Percentiles rank a stretch among this genome's conserved stretches.
Evolutionary conservation across 2,888 invertebrate genomes (phyloP).

Genomic region (Drosophila silvestris): DNA sequence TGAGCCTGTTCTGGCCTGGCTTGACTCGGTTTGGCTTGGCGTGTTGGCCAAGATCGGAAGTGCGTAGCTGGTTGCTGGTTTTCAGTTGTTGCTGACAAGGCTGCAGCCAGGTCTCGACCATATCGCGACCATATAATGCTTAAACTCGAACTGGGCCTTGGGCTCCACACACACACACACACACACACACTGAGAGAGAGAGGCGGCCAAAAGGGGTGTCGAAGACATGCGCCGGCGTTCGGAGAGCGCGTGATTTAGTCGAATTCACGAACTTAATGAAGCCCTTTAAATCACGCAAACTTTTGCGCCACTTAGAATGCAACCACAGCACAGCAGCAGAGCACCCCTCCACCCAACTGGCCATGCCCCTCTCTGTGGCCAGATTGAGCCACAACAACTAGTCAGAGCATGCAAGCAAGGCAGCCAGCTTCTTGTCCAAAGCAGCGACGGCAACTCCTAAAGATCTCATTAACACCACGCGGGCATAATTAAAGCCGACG

Average conservation of each 20-base stretch:
- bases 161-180: neutral
- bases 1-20: slow-evolving; percentile 16
- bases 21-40: slow-evolving; percentile 41
- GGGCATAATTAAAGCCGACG: slow-evolving; percentile 83
- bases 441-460: slow-evolving; percentile 65
- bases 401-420: slow-evolving; percentile 49
- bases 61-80: slow-evolving; percentile 58
- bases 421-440: slow-evolving; percentile 2
- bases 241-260: slow-evolving; percentile 85
- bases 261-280: slow-evolving; percentile 86
- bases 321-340: slow-evolving; percentile 10
- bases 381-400: slow-evolving; percentile 80
- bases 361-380: slow-evolving; percentile 10
- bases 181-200: neutral
- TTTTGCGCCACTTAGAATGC: slow-evolving; percentile 80
- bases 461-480: slow-evolving; percentile 85
- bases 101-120: slow-evolving; percentile 40
- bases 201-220: slow-evolving; percentile 57
- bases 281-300: slow-evolving; percentile 86
- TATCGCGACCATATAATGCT: slow-evolving; percentile 61
- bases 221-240: slow-evolving; percentile 75
- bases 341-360: neutral
- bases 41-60: slow-evolving; percentile 75
- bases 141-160: slow-evolving; percentile 40
- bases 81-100: slow-evolving; percentile 12